Evolutionary conservation across 2,888 invertebrate genomes (phyloP), one percentile per base, ranked within the genome.

Genomic region (Chrysolina americana): DNA sequence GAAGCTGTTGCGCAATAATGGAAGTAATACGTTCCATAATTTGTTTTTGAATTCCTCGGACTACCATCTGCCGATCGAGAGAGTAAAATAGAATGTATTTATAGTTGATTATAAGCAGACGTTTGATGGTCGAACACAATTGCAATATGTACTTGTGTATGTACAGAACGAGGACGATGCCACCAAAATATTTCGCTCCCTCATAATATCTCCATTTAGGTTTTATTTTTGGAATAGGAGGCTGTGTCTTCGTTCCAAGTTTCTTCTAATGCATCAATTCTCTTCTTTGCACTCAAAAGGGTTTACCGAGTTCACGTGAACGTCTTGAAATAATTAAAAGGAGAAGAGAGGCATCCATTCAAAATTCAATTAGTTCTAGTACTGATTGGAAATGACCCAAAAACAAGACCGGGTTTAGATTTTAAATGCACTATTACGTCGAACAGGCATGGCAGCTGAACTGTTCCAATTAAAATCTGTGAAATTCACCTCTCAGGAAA

Each of bases 1-100:
- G 9, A 28, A 59, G 15, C n/a, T 17, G 59, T 59, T 59, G 36
- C 59, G n/a, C 36, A 28, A 59, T 59, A 4, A 11, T n/a, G 36
- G 9, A 59, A 9, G 19, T 53, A 21, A 0, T 8, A 15, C 15
- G 5, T n/a, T n/a, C n/a, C n/a, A n/a, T n/a, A n/a, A 59, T 59
- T 59, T 59, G 59, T 59, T 59, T 59, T 28, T 36, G 59, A 59
- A 59, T 59, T 59, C 36, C 36, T 28, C 9, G 10, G 59, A 23
- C 59, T 13, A 50, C 50, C 50, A 59, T 23, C 36, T 59, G 59
- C 59, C 36, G 36, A 15, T 28, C 17, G 9, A 59, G 4, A 15
- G 59, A 59, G 59, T n/a, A 13, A 23, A 56, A 56, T 56, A 23
- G 15, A 59, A 59, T 59, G 6, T 59, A 59, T 28, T 59, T 59